Conservation (phyloP, 2,888 invertebrate species). For the Agelastica alni region DNA sequence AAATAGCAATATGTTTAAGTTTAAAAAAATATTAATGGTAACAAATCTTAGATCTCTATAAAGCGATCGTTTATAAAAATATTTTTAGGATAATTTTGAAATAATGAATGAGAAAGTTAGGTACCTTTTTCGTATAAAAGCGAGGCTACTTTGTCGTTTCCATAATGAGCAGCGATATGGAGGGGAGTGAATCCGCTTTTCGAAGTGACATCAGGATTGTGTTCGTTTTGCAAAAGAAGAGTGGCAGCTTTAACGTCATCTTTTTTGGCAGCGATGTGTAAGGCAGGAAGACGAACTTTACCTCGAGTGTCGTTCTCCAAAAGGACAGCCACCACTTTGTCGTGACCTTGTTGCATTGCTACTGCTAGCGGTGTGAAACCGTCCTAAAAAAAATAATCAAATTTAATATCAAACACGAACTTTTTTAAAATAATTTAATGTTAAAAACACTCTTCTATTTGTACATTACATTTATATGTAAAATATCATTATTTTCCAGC, state of each 20-base stretch:
- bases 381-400: slow-evolving; percentile 71
- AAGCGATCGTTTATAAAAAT: no score
- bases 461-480: no score
- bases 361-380: slow-evolving; percentile 98
- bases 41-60: no score
- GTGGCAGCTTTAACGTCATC: slow-evolving; percentile 97
- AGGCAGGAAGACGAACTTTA: slow-evolving; percentile 92
- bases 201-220: slow-evolving; percentile 95
- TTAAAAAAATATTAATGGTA: no score
- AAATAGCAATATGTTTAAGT: no score
- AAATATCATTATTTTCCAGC: no score
- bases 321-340: slow-evolving; percentile 93
- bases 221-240: slow-evolving; percentile 87
- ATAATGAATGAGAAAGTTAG: no score
- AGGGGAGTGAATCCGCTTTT: slow-evolving; percentile 98
- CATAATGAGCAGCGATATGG: slow-evolving; percentile 98
- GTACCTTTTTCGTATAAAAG: slow-evolving; percentile 75
- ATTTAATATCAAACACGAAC: no score
- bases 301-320: slow-evolving; percentile 96
- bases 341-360: slow-evolving; percentile 98
- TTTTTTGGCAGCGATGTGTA: slow-evolving; percentile 98
- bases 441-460: no score
- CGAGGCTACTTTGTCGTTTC: slow-evolving; percentile 75
- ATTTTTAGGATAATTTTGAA: no score
- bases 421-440: no score